Percentiles rank a stretch among this genome's conserved stretches.
Conservation (phyloP, 2,797 vertebrate genomes). For the Eulemur albifrons region DNA sequence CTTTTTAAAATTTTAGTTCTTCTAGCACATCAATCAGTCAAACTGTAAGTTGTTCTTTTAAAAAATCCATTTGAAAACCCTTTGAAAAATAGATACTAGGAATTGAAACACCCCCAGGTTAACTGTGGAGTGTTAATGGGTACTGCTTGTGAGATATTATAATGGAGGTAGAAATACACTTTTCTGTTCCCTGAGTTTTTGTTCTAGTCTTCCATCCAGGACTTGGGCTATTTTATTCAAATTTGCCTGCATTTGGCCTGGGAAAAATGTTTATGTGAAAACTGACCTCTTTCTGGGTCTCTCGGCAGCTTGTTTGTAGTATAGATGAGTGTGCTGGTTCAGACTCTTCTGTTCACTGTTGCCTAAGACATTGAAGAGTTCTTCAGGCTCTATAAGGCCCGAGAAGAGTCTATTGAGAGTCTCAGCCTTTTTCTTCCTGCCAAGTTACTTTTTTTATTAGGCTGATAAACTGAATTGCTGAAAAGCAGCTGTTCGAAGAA, state of each 20-base stretch:
- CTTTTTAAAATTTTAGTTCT: background rate
- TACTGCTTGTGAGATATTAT: background rate
- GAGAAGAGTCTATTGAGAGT: constrained; percentile 80
- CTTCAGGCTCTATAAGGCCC: constrained; percentile 78
- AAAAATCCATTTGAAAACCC: background rate
- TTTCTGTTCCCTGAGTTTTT: constrained; percentile 75
- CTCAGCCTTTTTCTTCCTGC: constrained; percentile 79
- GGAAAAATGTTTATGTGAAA: constrained; percentile 83
- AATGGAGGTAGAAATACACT: constrained; percentile 18
- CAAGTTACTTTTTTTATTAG: constrained; percentile 77
- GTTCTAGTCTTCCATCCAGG: constrained; percentile 81
- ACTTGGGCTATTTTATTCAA: constrained; percentile 79
- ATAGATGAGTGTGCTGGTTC: constrained; percentile 72
- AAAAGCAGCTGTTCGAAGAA: constrained; percentile 81
- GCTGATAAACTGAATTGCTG: constrained; percentile 84
- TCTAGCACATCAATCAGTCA: background rate
- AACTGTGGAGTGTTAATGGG: background rate
- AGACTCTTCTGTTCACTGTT: constrained; percentile 64
- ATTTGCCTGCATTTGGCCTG: constrained; percentile 80
- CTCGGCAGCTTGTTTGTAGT: constrained; percentile 76
- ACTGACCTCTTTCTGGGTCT: constrained; percentile 74
- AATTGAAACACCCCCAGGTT: background rate
- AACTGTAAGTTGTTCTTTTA: constrained; percentile 5
- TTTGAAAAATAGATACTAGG: background rate
- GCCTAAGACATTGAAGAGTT: constrained; percentile 81